phyloP scores from a whole-genome alignment of 2,888 invertebrate genomes.

The Dinocampus coccinellae region DNA sequence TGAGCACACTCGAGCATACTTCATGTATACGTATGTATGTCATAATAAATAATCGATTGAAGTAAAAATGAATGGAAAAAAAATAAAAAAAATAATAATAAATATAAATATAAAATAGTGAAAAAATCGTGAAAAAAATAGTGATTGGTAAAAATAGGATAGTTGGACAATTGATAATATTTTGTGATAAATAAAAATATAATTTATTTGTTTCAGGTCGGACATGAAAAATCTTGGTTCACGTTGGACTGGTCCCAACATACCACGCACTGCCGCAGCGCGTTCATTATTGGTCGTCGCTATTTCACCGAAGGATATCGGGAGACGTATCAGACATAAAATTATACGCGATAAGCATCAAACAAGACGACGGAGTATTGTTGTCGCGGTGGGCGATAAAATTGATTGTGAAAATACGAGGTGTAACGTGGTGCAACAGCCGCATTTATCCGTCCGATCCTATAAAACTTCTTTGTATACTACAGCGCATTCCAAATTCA shows the following conservation, averaged over 20 bases:
- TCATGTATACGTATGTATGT: conserved; percentile 66
- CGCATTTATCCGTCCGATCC: conserved; percentile 63
- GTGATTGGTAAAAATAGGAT: background rate
- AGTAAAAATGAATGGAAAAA: background rate
- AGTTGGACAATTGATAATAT: too few relatives aligned
- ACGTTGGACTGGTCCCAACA: conserved; percentile 79
- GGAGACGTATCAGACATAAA: conserved; percentile 48
- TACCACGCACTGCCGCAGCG: conserved; percentile 76
- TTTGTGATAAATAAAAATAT: conserved; percentile 3
- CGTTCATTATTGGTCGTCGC: conserved; percentile 70
- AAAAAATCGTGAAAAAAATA: background rate
- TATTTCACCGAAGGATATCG: conserved; percentile 57
- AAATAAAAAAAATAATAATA: background rate
- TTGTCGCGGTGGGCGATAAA: conserved; percentile 32
- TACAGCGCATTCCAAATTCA: conserved; percentile 41
- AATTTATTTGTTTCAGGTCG: conserved; percentile 71
- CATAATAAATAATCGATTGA: background rate
- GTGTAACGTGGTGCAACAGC: conserved; percentile 50
- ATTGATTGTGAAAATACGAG: conserved; percentile 44
- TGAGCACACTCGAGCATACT: conserved; percentile 68
- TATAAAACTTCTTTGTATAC: conserved; percentile 53
- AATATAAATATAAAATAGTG: background rate
- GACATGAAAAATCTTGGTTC: conserved; percentile 81
- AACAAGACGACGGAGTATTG: conserved; percentile 37
- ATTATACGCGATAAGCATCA: conserved; percentile 31